Base-by-base conservation (phyloP, 1,140 invertebrate species). In the Eulimnadia texana region DNA sequence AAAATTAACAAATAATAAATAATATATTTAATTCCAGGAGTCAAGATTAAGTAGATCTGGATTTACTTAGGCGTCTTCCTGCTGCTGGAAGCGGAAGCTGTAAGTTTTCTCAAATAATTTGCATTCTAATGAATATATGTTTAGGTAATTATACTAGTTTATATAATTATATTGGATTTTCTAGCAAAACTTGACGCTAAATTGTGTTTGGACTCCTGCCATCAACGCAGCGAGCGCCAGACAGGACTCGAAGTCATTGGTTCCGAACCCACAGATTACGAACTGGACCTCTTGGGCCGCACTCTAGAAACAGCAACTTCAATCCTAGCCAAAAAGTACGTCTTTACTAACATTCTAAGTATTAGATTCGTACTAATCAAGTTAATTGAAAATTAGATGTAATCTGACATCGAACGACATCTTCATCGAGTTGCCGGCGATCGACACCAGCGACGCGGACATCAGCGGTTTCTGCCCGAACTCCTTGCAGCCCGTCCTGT, bases 391-490 rank as follows among this genome's bases (percentile, higher is more conserved):
- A 56, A 28, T 16, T 60, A 72, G 70, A 58, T 71, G 72, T 60
- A 64, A 65, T 33, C 62, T 74, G 20, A 68, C 71, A 0, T 63
- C 64, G 47, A 69, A 73, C 20, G 69, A 68, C 2, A 67, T 75
- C 10, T 49, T 72, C 28, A 69, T 71, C 52, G 72, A 67, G 6
- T 33, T 75, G 20, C 73, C 73, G 1, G 63, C 70, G 11, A 70
- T 75, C 47, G 72, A 75, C 58, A 71, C 71, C 20, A 67, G 64
- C 61, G 72, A 72, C 57, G 72, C 74, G 16, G 60, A 70, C 49
- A 68, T 75, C 27, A 68, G 67, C 47, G 64, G 70, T 16, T 71
- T 72, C 50, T 75, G 73, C 62, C 73, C 73, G 2, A 65, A 68
- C 49, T 73, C 73, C 61, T 60, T 73, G 16, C 69, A 67, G 57